These are phyloP conservation scores for Labeo rohita DNA, from an alignment of 2,113 vertebrate genomes.

Conservation along the genomic window DNA sequence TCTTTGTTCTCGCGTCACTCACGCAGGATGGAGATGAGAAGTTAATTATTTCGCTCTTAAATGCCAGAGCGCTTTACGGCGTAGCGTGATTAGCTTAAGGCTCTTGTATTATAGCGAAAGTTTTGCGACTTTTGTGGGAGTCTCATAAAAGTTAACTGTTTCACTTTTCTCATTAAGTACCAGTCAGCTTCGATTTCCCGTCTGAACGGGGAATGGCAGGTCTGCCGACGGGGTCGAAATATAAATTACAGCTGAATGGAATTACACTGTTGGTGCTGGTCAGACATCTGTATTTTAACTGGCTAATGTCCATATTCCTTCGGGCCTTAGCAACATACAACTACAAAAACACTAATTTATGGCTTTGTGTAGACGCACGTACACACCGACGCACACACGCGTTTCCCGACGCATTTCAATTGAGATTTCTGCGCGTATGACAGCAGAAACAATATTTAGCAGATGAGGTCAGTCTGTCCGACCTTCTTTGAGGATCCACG, in stretches of 20 bases:
- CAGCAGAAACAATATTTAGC: conserved; percentile 76
- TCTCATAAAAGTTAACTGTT: conserved; percentile 77
- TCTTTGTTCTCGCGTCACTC: conserved; percentile 61
- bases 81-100: conserved; percentile 71
- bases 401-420: not conserved
- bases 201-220: conserved; percentile 69
- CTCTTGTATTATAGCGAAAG: conserved; percentile 70
- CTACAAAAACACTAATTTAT: conserved; percentile 47
- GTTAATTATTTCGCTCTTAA: conserved; percentile 65
- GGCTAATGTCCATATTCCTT: conserved; percentile 67
- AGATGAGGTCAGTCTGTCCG: conserved; percentile 72
- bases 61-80: conserved; percentile 62
- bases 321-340: conserved; percentile 71
- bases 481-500: conserved; percentile 65
- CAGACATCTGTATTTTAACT: conserved; percentile 82
- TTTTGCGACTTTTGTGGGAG: conserved; percentile 67
- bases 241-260: conserved; percentile 80
- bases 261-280: conserved; percentile 71
- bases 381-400: conserved; percentile 47
- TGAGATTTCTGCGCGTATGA: conserved; percentile 55
- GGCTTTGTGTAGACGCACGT: conserved; percentile 54
- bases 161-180: conserved; percentile 81
- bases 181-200: conserved; percentile 81
- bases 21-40: conserved; percentile 64
- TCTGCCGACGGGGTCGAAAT: conserved; percentile 70